Conservation (phyloP, 2,888 invertebrate genomes). For the Meloe dianella region DNA sequence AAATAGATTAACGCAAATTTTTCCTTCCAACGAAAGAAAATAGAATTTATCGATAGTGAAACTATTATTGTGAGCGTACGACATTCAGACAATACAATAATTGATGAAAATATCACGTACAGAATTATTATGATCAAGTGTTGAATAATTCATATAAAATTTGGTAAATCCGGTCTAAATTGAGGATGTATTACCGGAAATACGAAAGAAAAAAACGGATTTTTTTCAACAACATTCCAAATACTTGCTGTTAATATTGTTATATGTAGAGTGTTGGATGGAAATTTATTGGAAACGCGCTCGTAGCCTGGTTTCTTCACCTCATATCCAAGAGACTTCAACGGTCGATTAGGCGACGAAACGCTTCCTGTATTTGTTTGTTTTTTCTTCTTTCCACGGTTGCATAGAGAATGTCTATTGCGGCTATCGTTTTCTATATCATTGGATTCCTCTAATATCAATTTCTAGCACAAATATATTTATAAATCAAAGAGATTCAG, state of each 20-base stretch:
- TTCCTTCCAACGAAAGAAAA: not conserved
- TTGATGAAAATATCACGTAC: not conserved
- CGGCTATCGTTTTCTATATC: conserved; percentile 1
- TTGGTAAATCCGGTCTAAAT: not conserved
- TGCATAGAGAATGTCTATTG: not conserved
- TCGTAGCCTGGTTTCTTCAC: not conserved
- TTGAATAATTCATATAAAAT: not conserved
- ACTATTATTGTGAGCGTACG: not conserved
- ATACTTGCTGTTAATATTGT: not conserved
- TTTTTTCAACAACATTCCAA: not conserved
- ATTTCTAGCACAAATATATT: not conserved
- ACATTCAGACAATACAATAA: not conserved
- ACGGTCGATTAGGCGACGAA: conserved; percentile 7
- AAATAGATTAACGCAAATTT: not conserved
- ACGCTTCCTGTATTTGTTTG: not conserved
- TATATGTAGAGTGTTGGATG: not conserved
- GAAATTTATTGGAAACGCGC: not conserved
- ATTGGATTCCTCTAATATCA: not conserved
- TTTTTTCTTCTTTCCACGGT: not conserved
- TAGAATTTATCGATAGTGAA: conserved; percentile 6
- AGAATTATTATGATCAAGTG: not conserved
- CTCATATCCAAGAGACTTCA: not conserved
- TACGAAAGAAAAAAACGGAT: not conserved
- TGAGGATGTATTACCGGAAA: not conserved
- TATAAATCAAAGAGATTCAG: not conserved